Conservation (phyloP, 2,888 invertebrate species). For the Acrobasis repandana region DNA sequence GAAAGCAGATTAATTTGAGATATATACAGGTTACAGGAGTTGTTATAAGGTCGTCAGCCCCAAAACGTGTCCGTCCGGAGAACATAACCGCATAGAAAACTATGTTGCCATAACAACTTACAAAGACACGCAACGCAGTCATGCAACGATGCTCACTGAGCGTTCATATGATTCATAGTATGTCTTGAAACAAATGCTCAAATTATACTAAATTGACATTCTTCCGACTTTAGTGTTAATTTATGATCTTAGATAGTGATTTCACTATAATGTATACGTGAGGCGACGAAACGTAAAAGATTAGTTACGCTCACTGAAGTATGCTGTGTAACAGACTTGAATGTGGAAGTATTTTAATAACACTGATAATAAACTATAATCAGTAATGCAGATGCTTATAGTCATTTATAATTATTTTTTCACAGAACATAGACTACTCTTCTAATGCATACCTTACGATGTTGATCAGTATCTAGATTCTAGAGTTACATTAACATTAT, state of each 20-base stretch:
- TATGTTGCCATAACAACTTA: slow-evolving; percentile 46
- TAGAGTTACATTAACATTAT: too few species aligned
- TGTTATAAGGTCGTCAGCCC: slow-evolving; percentile 19
- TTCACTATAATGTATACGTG: neutral
- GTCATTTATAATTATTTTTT: too few species aligned
- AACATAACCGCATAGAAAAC: slow-evolving; percentile 23
- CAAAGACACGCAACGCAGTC: slow-evolving; percentile 55
- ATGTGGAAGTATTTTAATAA: neutral
- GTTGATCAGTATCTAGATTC: too few species aligned
- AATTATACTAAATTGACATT: slow-evolving; percentile 15
- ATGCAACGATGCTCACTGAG: slow-evolving; percentile 38
- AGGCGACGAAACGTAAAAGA: neutral
- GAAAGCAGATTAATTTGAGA: neutral
- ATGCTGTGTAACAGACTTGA: neutral
- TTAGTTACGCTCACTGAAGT: neutral
- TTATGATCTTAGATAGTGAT: slow-evolving; percentile 9
- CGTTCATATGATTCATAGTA: slow-evolving; percentile 6
- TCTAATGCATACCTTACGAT: too few species aligned
- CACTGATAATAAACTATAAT: neutral
- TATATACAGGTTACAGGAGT: slow-evolving; percentile 5
- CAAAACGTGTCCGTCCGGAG: slow-evolving; percentile 21
- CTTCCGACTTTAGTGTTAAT: slow-evolving; percentile 24
- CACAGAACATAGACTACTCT: too few species aligned
- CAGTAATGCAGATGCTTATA: too few species aligned
- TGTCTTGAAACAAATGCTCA: slow-evolving; percentile 9